These are phyloP conservation scores for Eleginops maclovinus DNA, from an alignment of 2,113 vertebrate species.

Conservation along the genomic window DNA sequence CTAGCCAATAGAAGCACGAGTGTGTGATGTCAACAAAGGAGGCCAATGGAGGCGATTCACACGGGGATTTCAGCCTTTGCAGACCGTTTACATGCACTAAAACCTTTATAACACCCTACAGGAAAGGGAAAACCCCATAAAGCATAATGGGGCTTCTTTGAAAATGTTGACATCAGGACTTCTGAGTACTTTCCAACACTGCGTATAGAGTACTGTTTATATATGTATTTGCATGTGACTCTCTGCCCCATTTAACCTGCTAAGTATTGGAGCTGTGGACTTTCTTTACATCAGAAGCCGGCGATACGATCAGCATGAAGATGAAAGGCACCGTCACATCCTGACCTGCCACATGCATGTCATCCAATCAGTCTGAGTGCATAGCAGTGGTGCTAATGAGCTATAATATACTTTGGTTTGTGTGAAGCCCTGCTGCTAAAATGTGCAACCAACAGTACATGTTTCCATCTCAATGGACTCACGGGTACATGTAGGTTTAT, in stretches of 20 bases:
- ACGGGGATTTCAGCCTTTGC: too few relatives aligned
- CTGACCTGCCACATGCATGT: not conserved
- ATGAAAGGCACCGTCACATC: not conserved
- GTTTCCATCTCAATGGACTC: constrained; percentile 41
- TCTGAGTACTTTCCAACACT: too few relatives aligned
- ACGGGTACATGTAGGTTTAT: constrained; percentile 13
- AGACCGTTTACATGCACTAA: too few relatives aligned
- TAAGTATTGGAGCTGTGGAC: not conserved
- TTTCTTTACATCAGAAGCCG: not conserved
- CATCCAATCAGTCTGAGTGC: constrained; percentile 16
- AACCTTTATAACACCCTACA: too few relatives aligned
- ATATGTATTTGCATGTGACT: not conserved
- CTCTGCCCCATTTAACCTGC: not conserved
- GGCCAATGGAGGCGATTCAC: too few relatives aligned
- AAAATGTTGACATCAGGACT: too few relatives aligned
- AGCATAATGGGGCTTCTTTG: too few relatives aligned
- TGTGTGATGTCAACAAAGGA: too few relatives aligned
- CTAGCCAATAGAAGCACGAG: too few relatives aligned
- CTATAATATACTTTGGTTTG: not conserved
- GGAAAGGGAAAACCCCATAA: too few relatives aligned
- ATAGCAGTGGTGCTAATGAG: not conserved
- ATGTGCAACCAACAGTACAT: not conserved
- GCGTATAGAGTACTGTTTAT: not conserved
- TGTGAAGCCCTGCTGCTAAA: not conserved
- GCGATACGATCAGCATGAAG: not conserved